Evolutionary conservation across 2,113 vertebrate genomes (phyloP).

Genomic region (Tupaia tana): DNA sequence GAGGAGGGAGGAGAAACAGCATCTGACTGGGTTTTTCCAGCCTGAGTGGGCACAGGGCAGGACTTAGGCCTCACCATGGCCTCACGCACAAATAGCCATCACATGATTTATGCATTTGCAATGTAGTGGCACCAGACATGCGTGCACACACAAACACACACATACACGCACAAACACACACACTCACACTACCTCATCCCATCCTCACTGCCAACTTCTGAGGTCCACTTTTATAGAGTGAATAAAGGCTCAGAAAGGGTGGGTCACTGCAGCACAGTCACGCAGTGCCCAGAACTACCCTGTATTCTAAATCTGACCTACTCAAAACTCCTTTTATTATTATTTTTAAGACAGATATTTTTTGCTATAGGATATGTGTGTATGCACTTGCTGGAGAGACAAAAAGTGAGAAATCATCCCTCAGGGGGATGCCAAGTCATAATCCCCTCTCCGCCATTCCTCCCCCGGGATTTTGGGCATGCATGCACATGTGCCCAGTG

Average conservation of each 20-base stretch:
- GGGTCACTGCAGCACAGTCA: neutral
- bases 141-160: neutral
- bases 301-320: neutral
- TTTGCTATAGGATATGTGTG: no score
- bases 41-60: neutral
- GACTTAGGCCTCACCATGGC: neutral
- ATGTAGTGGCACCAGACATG: neutral
- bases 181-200: neutral
- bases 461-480: no score
- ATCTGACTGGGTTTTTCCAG: slow-evolving; percentile 24
- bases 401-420: no score
- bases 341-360: no score
- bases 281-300: neutral
- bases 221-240: neutral
- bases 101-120: neutral
- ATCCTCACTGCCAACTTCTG: neutral
- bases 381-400: no score
- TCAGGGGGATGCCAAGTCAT: no score
- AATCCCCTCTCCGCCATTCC: no score
- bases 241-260: neutral
- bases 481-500: no score
- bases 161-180: neutral
- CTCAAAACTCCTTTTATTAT: neutral
- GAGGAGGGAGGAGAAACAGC: neutral
- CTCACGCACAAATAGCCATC: neutral